A percentile compares a stretch with the other conserved stretches of the same genome.
Conservation (phyloP, 2,888 invertebrate species). For the Xiphydria camelus region DNA sequence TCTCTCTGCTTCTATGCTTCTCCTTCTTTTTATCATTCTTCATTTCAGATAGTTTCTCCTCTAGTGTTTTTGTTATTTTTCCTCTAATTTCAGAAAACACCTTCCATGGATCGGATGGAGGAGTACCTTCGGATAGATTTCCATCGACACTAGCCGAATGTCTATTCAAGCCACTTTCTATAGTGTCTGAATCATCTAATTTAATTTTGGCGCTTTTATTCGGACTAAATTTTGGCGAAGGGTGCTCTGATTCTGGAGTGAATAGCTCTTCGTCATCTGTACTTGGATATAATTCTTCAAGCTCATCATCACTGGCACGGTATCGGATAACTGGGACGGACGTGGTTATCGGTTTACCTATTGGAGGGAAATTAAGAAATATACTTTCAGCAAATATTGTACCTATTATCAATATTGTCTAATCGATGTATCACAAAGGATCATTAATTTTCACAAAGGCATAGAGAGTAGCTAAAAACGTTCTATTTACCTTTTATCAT, state of each 20-base stretch:
- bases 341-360: conserved; percentile 58
- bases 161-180: conserved; percentile 58
- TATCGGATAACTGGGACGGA: conserved; percentile 68
- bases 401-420: too few species aligned
- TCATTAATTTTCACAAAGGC: too few species aligned
- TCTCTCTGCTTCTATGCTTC: conserved; percentile 62
- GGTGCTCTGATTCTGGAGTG: conserved; percentile 56
- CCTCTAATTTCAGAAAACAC: conserved; percentile 73
- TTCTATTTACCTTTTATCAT: conserved; percentile 54
- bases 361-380: conserved; percentile 9
- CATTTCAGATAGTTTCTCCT: conserved; percentile 73
- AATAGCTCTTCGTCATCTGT: conserved; percentile 63
- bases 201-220: conserved; percentile 58
- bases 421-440: too few species aligned
- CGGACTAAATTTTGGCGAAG: conserved; percentile 53
- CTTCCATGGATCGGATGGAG: conserved; percentile 71
- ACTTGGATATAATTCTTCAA: conserved; percentile 69
- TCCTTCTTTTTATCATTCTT: conserved; percentile 63
- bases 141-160: conserved; percentile 67
- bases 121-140: conserved; percentile 53
- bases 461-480: conserved; percentile 6
- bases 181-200: conserved; percentile 56
- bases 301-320: conserved; percentile 76
- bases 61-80: conserved; percentile 77
- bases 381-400: not conserved